phyloP scores from a whole-genome alignment of 2,888 invertebrate species.

The Chironomus riparius region DNA sequence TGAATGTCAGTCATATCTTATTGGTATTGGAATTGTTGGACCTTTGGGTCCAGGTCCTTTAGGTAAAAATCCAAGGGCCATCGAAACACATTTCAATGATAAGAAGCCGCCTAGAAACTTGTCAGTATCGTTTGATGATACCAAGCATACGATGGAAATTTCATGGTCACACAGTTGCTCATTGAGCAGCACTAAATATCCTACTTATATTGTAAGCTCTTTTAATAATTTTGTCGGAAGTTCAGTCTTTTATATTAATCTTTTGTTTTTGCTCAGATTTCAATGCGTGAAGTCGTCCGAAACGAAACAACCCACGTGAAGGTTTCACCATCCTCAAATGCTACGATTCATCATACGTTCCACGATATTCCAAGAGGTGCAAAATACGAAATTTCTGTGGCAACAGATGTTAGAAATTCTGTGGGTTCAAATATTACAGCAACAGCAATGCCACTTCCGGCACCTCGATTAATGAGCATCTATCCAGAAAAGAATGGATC shows the following conservation, averaged over 20 bases:
- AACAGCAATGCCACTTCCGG: slow-evolving; percentile 48
- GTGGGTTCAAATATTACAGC: slow-evolving; percentile 44
- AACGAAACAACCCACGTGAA: slow-evolving; percentile 44
- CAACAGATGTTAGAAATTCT: slow-evolving; percentile 38
- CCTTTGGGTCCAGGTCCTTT: slow-evolving; percentile 60
- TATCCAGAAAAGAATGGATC: slow-evolving; percentile 52
- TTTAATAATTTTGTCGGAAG: neutral
- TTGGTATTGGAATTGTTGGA: slow-evolving; percentile 57
- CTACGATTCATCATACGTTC: slow-evolving; percentile 47
- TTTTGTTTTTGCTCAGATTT: slow-evolving; percentile 41
- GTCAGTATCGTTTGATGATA: slow-evolving; percentile 41
- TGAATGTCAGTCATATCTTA: slow-evolving; percentile 65
- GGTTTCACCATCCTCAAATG: slow-evolving; percentile 44
- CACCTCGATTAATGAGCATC: slow-evolving; percentile 56
- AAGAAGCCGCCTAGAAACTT: slow-evolving; percentile 62
- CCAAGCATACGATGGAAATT: slow-evolving; percentile 48
- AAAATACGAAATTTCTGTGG: slow-evolving; percentile 45
- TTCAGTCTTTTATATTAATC: slow-evolving; percentile 25
- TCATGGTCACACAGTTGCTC: slow-evolving; percentile 66
- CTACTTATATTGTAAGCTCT: slow-evolving; percentile 53
- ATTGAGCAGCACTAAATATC: slow-evolving; percentile 36
- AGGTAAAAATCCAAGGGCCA: slow-evolving; percentile 43
- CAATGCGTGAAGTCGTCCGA: slow-evolving; percentile 43
- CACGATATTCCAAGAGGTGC: slow-evolving; percentile 48
- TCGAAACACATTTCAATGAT: slow-evolving; percentile 55